Evolutionary conservation across 1,140 invertebrate genomes (phyloP), one percentile per base, ranked within the genome.

Genomic region (Hyphantria cunea): DNA sequence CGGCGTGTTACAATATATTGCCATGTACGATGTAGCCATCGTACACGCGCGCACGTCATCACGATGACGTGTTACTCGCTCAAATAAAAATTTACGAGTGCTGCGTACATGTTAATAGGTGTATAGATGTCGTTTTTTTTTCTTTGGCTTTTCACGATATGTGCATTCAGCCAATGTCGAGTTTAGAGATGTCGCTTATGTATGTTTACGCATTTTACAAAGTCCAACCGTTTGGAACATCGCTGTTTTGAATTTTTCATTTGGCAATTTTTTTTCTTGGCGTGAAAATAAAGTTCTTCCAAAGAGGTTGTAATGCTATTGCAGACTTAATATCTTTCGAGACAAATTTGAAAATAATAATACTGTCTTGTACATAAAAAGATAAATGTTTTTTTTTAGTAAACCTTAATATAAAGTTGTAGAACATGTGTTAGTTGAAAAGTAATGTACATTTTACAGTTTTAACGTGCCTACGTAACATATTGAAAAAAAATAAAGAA

Each of bases 31-130:
- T 44, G 25, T 54, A 53, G 31, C 33, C 47, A 67, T 60, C 61
- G 55, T 62, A 42, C 53, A 62, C 50, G 45, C 33, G 44, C 47
- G 7, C 34, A 45, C 64, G 62, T 54, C 64, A 64, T 67, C 50
- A 62, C 61, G 9, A 44, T 74, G 69, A 69, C 70, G 68, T 73
- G 77, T 63, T 64, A 54, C 64, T 45, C 42, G 66, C 61, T 61
- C 53, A 54, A 71, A 80, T 78, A 80, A 77, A 77, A 80, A 77
- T 75, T 80, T 77, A 80, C 72, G 72, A 74, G 50, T 72, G 56
- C 65, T 54, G 55, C 70, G 60, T 70, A 71, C 70, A 79, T 69
- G 68, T 72, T 77, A 77, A 79, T 77, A 72, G 67, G 63, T 39
- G n/a, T 59, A 44, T 42, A 25, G 51, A 58, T 62, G 59, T 52